Conservation (phyloP, 1,140 invertebrate species). For the Drosophila serrata region DNA sequence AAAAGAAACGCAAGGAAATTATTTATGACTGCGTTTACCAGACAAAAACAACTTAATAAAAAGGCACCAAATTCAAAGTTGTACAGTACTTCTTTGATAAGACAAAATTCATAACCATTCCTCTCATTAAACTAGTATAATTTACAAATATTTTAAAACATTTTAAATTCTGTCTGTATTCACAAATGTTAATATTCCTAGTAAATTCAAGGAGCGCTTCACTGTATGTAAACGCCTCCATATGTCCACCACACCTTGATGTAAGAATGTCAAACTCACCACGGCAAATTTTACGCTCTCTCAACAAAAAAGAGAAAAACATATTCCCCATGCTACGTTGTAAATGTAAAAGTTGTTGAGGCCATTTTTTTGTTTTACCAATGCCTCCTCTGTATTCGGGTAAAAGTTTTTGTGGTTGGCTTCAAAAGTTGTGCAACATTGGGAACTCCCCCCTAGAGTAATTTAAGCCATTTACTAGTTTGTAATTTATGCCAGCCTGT, state of each 20-base stretch:
- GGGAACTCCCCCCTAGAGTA: conserved; percentile 7
- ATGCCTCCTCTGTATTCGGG: conserved; percentile 19
- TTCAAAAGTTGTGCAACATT: conserved; percentile 36
- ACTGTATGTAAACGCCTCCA: conserved; percentile 29
- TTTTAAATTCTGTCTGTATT: no score
- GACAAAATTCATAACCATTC: no score
- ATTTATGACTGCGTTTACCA: conserved; percentile 39
- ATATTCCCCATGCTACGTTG: conserved; percentile 57
- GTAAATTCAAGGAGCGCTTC: not conserved
- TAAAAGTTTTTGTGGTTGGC: conserved; percentile 20
- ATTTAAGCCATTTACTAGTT: conserved; percentile 36
- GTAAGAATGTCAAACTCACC: conserved; percentile 28
- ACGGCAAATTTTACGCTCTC: conserved; percentile 32
- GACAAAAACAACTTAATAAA: conserved; percentile 20
- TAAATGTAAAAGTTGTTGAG: conserved; percentile 60
- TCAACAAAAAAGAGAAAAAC: conserved; percentile 31
- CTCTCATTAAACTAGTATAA: no score
- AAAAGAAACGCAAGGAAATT: conserved; percentile 27
- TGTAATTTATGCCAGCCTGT: conserved; percentile 32
- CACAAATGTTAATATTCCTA: no score
- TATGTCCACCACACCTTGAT: conserved; percentile 32
- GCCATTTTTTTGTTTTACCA: conserved; percentile 22
- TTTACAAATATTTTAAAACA: no score
- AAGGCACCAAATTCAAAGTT: not conserved
- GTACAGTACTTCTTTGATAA: not conserved